Percentiles rank a stretch among this genome's conserved stretches.
Evolutionary conservation across 2,113 vertebrate genomes (phyloP).

Genomic region (Urocitellus parryii): DNA sequence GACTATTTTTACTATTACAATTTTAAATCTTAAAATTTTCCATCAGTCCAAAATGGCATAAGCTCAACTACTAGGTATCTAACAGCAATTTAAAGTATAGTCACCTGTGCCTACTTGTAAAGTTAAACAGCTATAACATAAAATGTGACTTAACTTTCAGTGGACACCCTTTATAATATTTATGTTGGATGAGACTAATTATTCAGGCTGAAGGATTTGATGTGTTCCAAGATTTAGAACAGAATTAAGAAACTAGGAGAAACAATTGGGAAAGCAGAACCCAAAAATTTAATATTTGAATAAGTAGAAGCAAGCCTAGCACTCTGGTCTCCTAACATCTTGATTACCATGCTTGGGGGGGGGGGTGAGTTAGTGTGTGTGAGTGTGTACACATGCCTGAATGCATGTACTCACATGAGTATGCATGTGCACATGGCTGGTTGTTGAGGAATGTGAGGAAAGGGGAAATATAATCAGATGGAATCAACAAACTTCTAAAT

Average conservation of each 20-base stretch:
- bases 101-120: conserved; percentile 31
- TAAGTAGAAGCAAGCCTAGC: conserved; percentile 24
- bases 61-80: conserved; percentile 32
- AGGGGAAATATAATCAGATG: background rate
- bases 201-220: background rate
- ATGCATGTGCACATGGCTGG: background rate
- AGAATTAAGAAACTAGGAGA: conserved; percentile 8
- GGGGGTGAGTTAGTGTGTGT: background rate
- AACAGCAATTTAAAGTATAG: conserved; percentile 19
- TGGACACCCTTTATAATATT: conserved; percentile 14
- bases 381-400: no score
- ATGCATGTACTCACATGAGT: no score
- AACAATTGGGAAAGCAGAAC: background rate
- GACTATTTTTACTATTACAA: conserved; percentile 59
- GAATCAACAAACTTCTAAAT: conserved; percentile 34
- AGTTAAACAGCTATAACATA: conserved; percentile 30
- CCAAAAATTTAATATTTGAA: background rate
- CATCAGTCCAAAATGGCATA: conserved; percentile 39
- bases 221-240: conserved; percentile 24
- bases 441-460: background rate
- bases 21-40: conserved; percentile 52
- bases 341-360: background rate
- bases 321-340: background rate
- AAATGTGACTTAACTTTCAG: conserved; percentile 44
- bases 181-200: background rate